These are phyloP conservation scores for Imbricaverruca yamaguchii DNA, from an alignment of 2,888 invertebrate genomes.

Conservation along the genomic window DNA sequence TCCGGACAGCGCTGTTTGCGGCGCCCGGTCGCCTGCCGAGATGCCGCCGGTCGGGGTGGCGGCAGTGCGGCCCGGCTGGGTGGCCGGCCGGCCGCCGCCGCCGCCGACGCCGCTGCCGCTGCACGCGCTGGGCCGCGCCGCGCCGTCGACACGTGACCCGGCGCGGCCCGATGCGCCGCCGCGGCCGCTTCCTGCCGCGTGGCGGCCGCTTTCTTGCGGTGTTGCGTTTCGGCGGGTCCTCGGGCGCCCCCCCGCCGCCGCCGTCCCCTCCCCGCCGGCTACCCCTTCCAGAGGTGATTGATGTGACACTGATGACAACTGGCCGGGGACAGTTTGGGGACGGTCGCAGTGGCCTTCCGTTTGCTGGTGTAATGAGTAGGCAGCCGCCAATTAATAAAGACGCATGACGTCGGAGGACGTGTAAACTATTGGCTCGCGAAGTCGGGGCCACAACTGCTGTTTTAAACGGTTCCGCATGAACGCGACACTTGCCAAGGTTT, in stretches of 20 bases:
- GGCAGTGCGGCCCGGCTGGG: background rate
- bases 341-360: background rate
- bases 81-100: background rate
- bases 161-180: background rate
- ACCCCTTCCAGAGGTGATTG: background rate
- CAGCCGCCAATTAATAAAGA: conserved; percentile 20
- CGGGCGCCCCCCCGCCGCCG: background rate
- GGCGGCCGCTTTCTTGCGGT: conserved; percentile 14
- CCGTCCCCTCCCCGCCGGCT: background rate
- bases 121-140: background rate
- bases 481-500: background rate
- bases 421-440: background rate
- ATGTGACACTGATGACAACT: conserved; percentile 15
- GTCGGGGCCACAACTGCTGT: background rate
- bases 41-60: background rate
- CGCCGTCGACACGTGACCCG: background rate
- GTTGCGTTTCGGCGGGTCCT: background rate
- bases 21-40: too few relatives aligned
- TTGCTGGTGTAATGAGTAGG: background rate
- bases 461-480: background rate
- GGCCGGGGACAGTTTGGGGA: background rate
- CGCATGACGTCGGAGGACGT: background rate
- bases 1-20: too few relatives aligned
- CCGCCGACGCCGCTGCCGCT: background rate
- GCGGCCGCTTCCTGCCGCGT: background rate